Conservation (phyloP, 2,888 invertebrate genomes). For the Heliconius aoede region DNA sequence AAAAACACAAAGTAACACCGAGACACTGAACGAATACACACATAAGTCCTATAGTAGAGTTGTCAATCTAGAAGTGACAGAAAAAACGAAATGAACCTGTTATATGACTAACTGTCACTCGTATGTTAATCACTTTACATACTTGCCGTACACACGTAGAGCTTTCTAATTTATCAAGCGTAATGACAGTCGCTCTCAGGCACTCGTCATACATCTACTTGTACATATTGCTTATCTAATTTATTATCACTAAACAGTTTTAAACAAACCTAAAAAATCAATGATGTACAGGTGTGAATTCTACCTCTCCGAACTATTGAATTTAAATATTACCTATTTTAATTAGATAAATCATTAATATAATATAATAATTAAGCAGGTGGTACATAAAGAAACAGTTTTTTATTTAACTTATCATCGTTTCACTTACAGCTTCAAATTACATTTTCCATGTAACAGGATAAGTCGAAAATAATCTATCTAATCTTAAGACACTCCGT, state of each 20-base stretch:
- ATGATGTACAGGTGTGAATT: not conserved
- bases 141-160: not conserved
- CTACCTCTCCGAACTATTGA: not conserved
- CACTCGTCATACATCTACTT: not conserved
- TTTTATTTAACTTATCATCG: not conserved
- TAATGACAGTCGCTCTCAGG: slow-evolving; percentile 21
- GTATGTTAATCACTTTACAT: slow-evolving; percentile 5
- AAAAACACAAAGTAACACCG: not conserved
- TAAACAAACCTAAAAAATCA: slow-evolving; percentile 7
- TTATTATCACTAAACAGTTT: slow-evolving; percentile 17
- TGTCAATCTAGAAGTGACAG: not conserved
- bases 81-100: slow-evolving; percentile 18
- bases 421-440: no score
- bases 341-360: not conserved
- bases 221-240: slow-evolving; percentile 22
- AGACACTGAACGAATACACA: not conserved
- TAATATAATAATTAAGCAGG: not conserved
- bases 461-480: no score
- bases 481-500: no score
- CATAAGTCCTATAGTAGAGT: not conserved
- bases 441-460: no score
- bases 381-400: not conserved
- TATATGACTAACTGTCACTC: slow-evolving; percentile 15
- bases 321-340: not conserved
- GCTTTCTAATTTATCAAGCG: slow-evolving; percentile 22